A percentile compares a stretch with the other conserved stretches of the same genome.
Conservation (phyloP, 2,888 invertebrate species). For the Leucoma salicis region DNA sequence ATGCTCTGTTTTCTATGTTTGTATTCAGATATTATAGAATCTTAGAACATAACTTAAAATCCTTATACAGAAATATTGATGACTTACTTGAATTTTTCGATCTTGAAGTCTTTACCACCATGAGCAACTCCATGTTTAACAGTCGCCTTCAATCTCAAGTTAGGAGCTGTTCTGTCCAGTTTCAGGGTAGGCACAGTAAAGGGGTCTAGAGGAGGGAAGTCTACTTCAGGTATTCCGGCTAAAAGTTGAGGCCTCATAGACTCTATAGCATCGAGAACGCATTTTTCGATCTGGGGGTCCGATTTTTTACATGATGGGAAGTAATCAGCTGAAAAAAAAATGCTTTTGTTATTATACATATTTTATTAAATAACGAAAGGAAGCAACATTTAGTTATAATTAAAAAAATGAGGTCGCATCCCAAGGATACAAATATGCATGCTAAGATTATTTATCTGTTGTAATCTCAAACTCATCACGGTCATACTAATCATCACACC, state of each 20-base stretch:
- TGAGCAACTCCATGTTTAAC: slow-evolving; percentile 84
- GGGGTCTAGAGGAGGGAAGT: slow-evolving; percentile 78
- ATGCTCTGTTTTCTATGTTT: too few relatives aligned
- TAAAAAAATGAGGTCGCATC: too few relatives aligned
- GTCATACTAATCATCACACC: too few relatives aligned
- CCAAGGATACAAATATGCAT: too few relatives aligned
- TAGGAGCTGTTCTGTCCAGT: slow-evolving; percentile 86
- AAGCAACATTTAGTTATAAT: too few relatives aligned
- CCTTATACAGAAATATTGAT: background rate
- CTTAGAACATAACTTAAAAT: too few relatives aligned
- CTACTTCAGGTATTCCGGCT: slow-evolving; percentile 42
- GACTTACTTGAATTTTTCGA: slow-evolving; percentile 85
- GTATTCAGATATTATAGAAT: too few relatives aligned
- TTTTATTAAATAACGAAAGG: too few relatives aligned
- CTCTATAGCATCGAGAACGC: slow-evolving; percentile 73
- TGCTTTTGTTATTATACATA: background rate
- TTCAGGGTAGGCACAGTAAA: slow-evolving; percentile 85
- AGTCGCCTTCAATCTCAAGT: slow-evolving; percentile 86
- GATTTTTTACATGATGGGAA: slow-evolving; percentile 43
- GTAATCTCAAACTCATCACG: too few relatives aligned
- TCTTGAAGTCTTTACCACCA: slow-evolving; percentile 84
- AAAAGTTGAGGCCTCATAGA: slow-evolving; percentile 51
- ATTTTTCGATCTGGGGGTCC: slow-evolving; percentile 44
- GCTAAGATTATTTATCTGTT: too few relatives aligned
- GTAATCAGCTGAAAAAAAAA: slow-evolving; percentile 41